phyloP scores from a whole-genome alignment of 1,140 invertebrate species.

The Drosophila sproati region DNA sequence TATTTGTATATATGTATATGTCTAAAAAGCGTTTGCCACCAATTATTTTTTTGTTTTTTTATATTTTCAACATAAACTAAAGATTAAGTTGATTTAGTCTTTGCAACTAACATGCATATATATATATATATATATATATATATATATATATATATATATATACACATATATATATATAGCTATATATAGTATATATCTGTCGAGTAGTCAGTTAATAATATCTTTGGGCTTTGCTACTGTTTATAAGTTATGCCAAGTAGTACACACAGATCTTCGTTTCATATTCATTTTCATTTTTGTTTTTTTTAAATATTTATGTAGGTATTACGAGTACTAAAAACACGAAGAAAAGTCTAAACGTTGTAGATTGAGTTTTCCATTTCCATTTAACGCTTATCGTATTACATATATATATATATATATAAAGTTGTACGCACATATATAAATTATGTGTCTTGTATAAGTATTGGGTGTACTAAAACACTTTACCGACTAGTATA shows the following conservation, averaged over 20 bases:
- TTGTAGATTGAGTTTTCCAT: slow-evolving; percentile 46
- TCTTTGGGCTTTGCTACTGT: slow-evolving; percentile 76
- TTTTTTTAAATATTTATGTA: slow-evolving; percentile 17
- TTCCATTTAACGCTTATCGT: slow-evolving; percentile 22
- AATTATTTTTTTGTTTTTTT: slow-evolving; percentile 35
- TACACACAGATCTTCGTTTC: slow-evolving; percentile 60
- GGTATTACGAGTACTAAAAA: slow-evolving; percentile 44
- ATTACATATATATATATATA: slow-evolving; percentile 15
- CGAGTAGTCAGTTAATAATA: slow-evolving; percentile 69
- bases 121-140: slow-evolving; percentile 45
- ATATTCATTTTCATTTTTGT: background rate
- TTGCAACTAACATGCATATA: slow-evolving; percentile 70
- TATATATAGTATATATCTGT: slow-evolving; percentile 49
- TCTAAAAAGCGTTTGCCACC: slow-evolving; percentile 71
- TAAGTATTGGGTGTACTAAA: slow-evolving; percentile 46
- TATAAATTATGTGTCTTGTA: slow-evolving; percentile 46
- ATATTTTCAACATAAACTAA: slow-evolving; percentile 59
- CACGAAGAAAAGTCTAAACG: slow-evolving; percentile 54
- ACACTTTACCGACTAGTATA: slow-evolving; percentile 59
- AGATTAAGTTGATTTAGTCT: slow-evolving; percentile 73
- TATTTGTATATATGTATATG: slow-evolving; percentile 47
- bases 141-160: slow-evolving; percentile 54
- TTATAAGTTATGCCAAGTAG: slow-evolving; percentile 52
- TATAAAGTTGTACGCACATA: background rate
- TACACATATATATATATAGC: slow-evolving; percentile 54